Percentiles rank a stretch among this genome's conserved stretches.
Evolutionary conservation across 2,888 invertebrate species (phyloP).

Genomic region (Oligia fasciuncula): DNA sequence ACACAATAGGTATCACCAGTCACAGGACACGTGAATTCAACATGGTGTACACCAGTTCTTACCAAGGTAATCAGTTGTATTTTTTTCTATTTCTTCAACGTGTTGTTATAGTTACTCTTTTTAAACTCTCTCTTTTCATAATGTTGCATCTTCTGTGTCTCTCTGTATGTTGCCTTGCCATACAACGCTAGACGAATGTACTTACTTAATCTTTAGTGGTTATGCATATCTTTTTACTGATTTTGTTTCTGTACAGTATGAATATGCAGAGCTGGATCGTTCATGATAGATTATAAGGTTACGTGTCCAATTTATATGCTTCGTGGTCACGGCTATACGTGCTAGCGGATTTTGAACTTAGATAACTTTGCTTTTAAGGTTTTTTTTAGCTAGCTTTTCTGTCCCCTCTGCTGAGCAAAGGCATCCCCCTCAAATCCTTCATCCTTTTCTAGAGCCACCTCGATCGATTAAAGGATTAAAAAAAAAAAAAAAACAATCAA

Average conservation of each 20-base stretch:
- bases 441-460: neutral
- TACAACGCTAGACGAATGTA: slow-evolving; percentile 57
- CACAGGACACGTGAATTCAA: too few species aligned
- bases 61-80: too few species aligned
- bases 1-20: too few species aligned
- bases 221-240: slow-evolving; percentile 54
- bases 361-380: neutral
- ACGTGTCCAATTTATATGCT: slow-evolving; percentile 35
- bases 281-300: slow-evolving; percentile 35
- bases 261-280: slow-evolving; percentile 40
- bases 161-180: slow-evolving; percentile 29
- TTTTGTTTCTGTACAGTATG: slow-evolving; percentile 36
- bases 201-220: slow-evolving; percentile 66
- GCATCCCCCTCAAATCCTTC: too few species aligned
- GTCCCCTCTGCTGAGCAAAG: too few species aligned
- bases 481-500: neutral
- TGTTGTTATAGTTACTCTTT: neutral
- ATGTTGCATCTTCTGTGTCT: slow-evolving; percentile 67
- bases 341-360: slow-evolving; percentile 7
- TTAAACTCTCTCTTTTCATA: neutral
- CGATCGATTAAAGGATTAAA: neutral
- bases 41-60: too few species aligned
- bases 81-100: neutral
- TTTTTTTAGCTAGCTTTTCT: neutral
- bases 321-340: neutral